Evolutionary conservation across 2,113 vertebrate species (phyloP).

Genomic region (Baryphthengus martii): DNA sequence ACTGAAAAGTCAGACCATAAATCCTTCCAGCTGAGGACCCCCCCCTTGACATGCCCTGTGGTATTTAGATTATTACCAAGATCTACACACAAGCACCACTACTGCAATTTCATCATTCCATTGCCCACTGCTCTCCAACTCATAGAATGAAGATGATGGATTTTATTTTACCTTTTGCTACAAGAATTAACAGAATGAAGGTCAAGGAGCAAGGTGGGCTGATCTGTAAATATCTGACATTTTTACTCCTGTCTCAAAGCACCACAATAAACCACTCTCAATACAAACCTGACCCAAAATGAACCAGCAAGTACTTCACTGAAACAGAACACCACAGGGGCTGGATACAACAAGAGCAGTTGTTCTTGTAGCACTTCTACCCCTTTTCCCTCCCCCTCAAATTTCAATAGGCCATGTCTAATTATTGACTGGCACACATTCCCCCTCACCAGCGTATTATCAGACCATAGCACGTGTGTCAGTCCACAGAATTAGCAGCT

Average conservation of each 20-base stretch:
- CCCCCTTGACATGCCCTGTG: not conserved
- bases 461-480: not conserved
- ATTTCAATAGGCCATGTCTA: not conserved
- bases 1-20: not conserved
- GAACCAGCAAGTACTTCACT: not conserved
- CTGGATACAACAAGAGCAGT: not conserved
- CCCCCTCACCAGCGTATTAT: not conserved
- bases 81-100: not conserved
- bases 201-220: not conserved
- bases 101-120: not conserved
- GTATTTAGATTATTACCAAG: not conserved
- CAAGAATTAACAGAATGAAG: not conserved
- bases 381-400: not conserved
- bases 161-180: not conserved
- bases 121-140: not conserved
- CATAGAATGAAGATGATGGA: not conserved
- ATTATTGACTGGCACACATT: constrained; percentile 8
- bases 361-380: not conserved
- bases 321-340: not conserved
- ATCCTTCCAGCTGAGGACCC: not conserved
- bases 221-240: not conserved
- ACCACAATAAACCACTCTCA: not conserved
- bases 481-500: constrained; percentile 63
- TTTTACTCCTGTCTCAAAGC: not conserved
- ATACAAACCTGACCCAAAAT: not conserved